Evolutionary conservation across 2,888 invertebrate genomes (phyloP), one percentile per base, ranked within the genome.

Genomic region (Tolmerus cingulatus): DNA sequence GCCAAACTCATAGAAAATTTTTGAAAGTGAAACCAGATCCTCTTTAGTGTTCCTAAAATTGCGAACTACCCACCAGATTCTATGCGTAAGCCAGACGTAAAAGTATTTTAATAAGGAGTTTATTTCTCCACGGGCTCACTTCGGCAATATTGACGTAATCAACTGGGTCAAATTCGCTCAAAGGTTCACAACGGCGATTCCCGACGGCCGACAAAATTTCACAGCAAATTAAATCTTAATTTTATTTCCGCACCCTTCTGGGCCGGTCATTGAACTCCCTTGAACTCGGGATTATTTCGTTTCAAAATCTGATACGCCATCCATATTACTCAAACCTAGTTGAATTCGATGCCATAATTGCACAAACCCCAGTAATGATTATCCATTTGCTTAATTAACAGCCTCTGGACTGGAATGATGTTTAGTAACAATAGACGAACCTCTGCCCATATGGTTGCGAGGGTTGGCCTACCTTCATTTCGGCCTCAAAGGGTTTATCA

Each of bases 371-470:
- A 40, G 76, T 14, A 76, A 76, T 76, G 37, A 76, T 76, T 76
- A 76, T 76, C 76, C 34, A 76, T 76, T 76, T 76, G 40, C 76
- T 76, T 76, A 76, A 76, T 76, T 76, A 76, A 76, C 76, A 76
- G 76, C n/a, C 40, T 12, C 66, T 19, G 57, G 57, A 37, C 37
- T 37, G 12, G 40, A 27, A 27, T 19, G 66, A 66, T 55, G 27
- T 37, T 76, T 40, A 76, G 76, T 34, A 76, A 76, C 76, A 76
- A 76, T 27, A 23, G 23, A 8, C 66, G 23, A 23, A 23, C 66
- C 57, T 57, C 8, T n/a, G 23, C 9, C 57, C 23, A 23, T 23
- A 23, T 66, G 23, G 66, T 9, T 27, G 1, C 66, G 9, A 12
- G 27, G 23, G 66, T 66, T 51, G 12, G 55, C 5, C 55, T 55